Evolutionary conservation across 2,797 vertebrate species (phyloP).

Genomic region (Danio aesculapii): DNA sequence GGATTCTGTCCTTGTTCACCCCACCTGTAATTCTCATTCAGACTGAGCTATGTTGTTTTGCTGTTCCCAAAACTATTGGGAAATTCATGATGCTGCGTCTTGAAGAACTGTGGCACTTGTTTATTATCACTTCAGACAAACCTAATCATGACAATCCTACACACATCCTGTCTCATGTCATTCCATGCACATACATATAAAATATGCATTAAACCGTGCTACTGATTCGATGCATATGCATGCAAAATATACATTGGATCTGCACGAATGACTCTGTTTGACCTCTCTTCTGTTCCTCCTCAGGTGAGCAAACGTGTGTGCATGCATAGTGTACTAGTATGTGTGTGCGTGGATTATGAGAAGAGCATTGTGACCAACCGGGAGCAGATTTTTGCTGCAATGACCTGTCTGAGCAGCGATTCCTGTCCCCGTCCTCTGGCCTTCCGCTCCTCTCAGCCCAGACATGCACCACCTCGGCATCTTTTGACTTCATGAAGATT

Average conservation of each 20-base stretch:
- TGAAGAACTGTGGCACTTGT: background rate
- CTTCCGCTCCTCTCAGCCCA: conserved; percentile 59
- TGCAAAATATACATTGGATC: background rate
- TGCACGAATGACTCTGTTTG: background rate
- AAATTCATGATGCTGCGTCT: background rate
- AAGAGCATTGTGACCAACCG: conserved; percentile 17
- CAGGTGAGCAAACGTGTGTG: conserved; percentile 35
- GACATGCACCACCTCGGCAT: conserved; percentile 52
- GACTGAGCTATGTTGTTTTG: background rate
- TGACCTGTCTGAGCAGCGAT: conserved; percentile 43
- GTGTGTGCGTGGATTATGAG: conserved; percentile 51
- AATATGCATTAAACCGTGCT: background rate
- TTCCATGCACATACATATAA: background rate
- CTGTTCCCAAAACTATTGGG: conserved; percentile 7
- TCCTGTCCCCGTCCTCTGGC: conserved; percentile 33
- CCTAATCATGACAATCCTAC: conserved; percentile 11
- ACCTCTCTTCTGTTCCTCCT: background rate
- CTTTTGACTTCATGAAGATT: conserved; percentile 97
- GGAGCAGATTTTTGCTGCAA: conserved; percentile 50
- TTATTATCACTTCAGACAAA: conserved; percentile 15
- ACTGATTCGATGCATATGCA: background rate
- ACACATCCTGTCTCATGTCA: background rate
- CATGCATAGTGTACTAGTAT: conserved; percentile 3
- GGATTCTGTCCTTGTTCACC: background rate
- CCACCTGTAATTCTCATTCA: conserved; percentile 30